Base-by-base conservation (phyloP, 2,113 vertebrate genomes). In the Nycticryphes semicollaris region DNA sequence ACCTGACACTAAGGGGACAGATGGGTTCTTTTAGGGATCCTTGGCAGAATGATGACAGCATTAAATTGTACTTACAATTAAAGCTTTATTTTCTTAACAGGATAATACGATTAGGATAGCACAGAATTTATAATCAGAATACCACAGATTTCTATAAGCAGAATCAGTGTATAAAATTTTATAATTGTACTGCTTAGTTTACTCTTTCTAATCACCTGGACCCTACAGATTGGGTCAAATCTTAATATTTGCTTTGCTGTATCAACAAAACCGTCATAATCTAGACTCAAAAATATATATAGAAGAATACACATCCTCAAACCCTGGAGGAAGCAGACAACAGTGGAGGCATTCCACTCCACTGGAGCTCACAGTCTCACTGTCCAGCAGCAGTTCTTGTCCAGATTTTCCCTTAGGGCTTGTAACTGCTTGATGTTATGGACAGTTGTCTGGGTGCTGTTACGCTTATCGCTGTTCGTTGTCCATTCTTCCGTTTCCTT, bases 331-430 rank as follows among this genome's bases (percentile, higher is more conserved):
- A 79, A 70, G 59, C 19, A 68, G 8, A 39, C 0, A 3, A 8
- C 28, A 24, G 20, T 62, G 18, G 50, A 77, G 3, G 15, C 6
- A 3, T 47, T 23, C 30, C 23, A 51, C 33, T 24, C 53, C 27
- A 43, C 39, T 0, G 0, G 3, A 10, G 3, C 6, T 48, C 19
- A 14, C 0, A 3, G 10, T 77, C 64, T 73, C 27, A 56, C 25
- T 73, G 30, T 54, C 13, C 15, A 57, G 68, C 33, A 73, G 63
- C 39, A 53, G 12, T 10, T 80, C 20, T 14, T 1, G 12, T 76
- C 51, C 39, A 59, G 2, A 9, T 63, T 83, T 9, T 9, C 4
- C 22, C 13, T 31, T 19, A 62, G 62, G 35, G 75, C 21, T 73
- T 39, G 15, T n/a, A 45, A 53, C 37, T 68, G 53, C n/a, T 66